phyloP scores from a whole-genome alignment of 2,113 vertebrate species.

The Aviceda subcristata region DNA sequence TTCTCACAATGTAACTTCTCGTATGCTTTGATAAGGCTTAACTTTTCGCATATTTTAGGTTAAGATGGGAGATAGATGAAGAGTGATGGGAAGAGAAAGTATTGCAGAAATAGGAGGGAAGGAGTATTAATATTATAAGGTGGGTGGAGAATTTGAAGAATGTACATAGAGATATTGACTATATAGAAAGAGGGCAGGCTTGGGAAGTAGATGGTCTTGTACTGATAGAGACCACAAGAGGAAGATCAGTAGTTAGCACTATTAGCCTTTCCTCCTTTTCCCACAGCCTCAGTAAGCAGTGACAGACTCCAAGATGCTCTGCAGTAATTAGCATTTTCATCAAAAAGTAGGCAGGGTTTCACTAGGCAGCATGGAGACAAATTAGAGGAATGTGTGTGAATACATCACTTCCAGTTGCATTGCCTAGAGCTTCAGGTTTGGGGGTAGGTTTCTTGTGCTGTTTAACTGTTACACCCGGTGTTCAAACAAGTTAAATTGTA shows the following conservation, averaged over 20 bases:
- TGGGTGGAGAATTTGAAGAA: neutral
- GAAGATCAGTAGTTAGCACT: neutral
- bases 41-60: neutral
- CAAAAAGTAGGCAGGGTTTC: neutral
- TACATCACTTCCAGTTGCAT: neutral
- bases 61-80: neutral
- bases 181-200: neutral
- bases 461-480: neutral
- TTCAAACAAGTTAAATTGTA: neutral
- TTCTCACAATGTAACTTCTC: neutral
- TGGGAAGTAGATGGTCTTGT: neutral
- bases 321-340: neutral
- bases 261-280: neutral
- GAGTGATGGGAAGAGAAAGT: neutral
- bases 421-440: neutral
- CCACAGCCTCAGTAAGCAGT: neutral
- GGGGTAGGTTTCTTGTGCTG: fast-evolving
- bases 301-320: neutral
- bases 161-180: fast-evolving
- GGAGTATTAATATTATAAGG: neutral
- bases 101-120: neutral
- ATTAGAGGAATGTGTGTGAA: neutral
- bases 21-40: neutral
- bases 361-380: neutral
- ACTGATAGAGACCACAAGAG: neutral